Percentiles rank a stretch among this genome's conserved stretches.
Conservation (phyloP, 1,140 invertebrate genomes). For the Drosophila grimshawi region DNA sequence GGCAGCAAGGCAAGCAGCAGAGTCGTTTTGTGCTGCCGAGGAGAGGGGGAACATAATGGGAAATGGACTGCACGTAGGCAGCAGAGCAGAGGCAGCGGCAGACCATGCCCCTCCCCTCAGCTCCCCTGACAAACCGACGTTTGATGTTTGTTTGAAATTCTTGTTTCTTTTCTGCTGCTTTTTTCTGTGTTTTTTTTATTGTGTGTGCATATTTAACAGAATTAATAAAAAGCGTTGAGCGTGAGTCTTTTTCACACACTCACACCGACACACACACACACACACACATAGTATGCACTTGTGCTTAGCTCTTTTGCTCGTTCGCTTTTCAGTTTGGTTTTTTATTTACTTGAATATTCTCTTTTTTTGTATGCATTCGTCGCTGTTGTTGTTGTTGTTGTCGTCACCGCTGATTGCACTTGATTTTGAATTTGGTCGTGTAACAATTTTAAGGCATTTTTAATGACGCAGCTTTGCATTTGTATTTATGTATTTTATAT, state of each 20-base stretch:
- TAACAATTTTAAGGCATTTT: conserved; percentile 23
- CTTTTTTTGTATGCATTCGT: conserved; percentile 41
- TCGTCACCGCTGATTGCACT: conserved; percentile 35
- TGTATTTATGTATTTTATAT: conserved; percentile 26
- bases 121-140: background rate
- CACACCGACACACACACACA: conserved; percentile 28
- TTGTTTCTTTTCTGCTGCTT: conserved; percentile 31
- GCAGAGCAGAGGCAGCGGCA: conserved; percentile 9
- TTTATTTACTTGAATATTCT: conserved; percentile 33
- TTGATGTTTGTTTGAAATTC: conserved; percentile 61
- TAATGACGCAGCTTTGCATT: conserved; percentile 16
- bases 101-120: background rate
- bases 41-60: conserved; percentile 42
- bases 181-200: conserved; percentile 4
- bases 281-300: conserved; percentile 30
- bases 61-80: conserved; percentile 51
- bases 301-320: conserved; percentile 30
- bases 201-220: conserved; percentile 53
- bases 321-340: conserved; percentile 23
- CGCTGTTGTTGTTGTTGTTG: conserved; percentile 20
- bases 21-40: conserved; percentile 20
- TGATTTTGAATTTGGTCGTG: conserved; percentile 40
- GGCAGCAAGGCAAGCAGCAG: conserved; percentile 13
- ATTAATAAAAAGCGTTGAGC: conserved; percentile 55
- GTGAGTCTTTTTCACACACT: conserved; percentile 56